Percentiles rank a stretch among this genome's conserved stretches.
These are phyloP conservation scores for Chironomus striatipennis DNA, from an alignment of 1,140 invertebrate species.

Conservation along the genomic window DNA sequence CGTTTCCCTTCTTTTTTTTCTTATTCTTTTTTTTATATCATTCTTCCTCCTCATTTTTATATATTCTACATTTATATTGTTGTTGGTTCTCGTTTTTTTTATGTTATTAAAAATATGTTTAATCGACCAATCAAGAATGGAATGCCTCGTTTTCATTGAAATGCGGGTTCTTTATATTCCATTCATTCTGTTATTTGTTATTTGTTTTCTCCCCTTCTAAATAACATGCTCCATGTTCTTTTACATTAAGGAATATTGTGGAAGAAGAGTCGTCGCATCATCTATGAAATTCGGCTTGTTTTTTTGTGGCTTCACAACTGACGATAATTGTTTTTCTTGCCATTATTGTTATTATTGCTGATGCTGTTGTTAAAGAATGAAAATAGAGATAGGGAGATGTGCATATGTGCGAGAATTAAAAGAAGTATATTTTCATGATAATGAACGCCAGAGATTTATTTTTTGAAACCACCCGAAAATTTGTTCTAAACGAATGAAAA, in stretches of 20 bases:
- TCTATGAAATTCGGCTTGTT: background rate
- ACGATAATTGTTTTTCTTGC: background rate
- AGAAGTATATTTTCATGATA: background rate
- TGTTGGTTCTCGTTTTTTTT: background rate
- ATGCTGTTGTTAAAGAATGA: too few relatives aligned
- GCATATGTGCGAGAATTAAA: too few relatives aligned
- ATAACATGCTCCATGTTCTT: background rate
- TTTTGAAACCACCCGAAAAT: too few relatives aligned
- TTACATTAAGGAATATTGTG: background rate
- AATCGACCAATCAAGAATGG: slow-evolving; percentile 6
- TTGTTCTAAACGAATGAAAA: background rate
- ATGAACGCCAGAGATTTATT: background rate
- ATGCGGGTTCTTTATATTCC: background rate
- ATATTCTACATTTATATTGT: background rate
- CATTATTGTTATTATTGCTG: background rate
- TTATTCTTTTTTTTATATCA: background rate
- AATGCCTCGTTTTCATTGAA: slow-evolving; percentile 12
- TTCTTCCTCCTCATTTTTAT: background rate
- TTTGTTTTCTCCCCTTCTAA: background rate
- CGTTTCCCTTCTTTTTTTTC: background rate
- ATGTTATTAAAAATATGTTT: background rate
- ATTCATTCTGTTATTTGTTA: background rate
- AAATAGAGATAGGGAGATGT: background rate
- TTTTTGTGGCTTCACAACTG: background rate
- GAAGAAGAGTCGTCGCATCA: too few relatives aligned